Percentiles rank a stretch among this genome's conserved stretches.
Evolutionary conservation across 2,797 vertebrate species (phyloP).

Genomic region (Synanceia verrucosa): DNA sequence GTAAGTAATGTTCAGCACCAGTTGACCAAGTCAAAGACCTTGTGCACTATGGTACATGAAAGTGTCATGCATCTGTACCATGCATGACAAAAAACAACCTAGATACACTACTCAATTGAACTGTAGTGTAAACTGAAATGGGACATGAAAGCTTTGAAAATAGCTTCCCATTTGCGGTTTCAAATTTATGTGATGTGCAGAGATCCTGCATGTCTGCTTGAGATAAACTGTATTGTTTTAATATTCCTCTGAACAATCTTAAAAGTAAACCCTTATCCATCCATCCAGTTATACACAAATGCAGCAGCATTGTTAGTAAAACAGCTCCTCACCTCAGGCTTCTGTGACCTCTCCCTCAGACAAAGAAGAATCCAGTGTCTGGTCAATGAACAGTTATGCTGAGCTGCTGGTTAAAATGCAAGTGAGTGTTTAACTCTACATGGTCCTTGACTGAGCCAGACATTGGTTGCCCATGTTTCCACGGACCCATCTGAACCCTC

Average conservation of each 20-base stretch:
- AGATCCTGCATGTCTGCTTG: no score
- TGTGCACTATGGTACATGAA: not conserved
- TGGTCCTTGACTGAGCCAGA: not conserved
- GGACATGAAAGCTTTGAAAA: not conserved
- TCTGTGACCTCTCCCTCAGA: not conserved
- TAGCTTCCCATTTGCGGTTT: not conserved
- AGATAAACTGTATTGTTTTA: not conserved
- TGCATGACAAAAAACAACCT: fast-evolving
- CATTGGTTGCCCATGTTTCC: not conserved
- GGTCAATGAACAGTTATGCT: not conserved
- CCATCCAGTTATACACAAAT: no score
- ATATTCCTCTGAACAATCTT: not conserved
- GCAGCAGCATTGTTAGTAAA: slow-evolving; percentile 1
- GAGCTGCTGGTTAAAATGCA: not conserved
- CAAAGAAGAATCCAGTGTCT: not conserved
- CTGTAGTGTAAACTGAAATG: not conserved
- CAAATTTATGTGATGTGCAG: no score
- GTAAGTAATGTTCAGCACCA: not conserved
- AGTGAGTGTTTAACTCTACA: slow-evolving; percentile 44
- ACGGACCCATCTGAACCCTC: not conserved
- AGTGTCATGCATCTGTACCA: not conserved
- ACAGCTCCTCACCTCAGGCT: slow-evolving; percentile 40
- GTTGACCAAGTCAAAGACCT: slow-evolving; percentile 6
- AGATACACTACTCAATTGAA: not conserved
- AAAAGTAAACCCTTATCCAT: not conserved